Evolutionary conservation across 2,113 vertebrate genomes (phyloP).

Genomic region (Neogobius melanostomus): DNA sequence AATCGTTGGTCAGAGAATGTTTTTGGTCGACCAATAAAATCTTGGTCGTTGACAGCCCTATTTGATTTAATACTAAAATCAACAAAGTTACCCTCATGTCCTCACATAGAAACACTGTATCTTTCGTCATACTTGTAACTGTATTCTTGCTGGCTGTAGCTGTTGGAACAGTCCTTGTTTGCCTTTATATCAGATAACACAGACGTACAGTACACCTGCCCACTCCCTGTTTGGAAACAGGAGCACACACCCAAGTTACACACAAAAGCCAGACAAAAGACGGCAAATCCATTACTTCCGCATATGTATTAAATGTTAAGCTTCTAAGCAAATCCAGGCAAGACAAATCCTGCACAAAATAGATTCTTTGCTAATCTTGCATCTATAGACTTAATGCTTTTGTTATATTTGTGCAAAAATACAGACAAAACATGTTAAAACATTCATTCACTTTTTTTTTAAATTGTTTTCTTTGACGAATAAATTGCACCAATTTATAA

Average conservation of each 20-base stretch:
- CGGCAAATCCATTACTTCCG: background rate
- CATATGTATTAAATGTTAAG: background rate
- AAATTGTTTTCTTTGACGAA: too few species aligned
- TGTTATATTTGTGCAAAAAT: too few species aligned
- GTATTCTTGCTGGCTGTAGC: background rate
- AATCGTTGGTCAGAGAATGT: too few species aligned
- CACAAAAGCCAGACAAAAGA: constrained; percentile 3
- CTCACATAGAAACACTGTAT: background rate
- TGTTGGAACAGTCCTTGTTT: constrained; percentile 34
- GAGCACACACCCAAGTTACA: constrained; percentile 25
- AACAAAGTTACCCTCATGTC: background rate
- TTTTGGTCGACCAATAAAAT: too few species aligned
- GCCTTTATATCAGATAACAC: constrained; percentile 39
- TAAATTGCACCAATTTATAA: too few species aligned
- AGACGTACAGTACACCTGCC: constrained; percentile 8
- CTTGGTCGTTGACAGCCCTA: too few species aligned
- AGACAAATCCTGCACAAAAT: background rate
- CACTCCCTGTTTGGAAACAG: constrained; percentile 19
- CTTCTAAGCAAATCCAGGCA: background rate
- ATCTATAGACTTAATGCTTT: too few species aligned
- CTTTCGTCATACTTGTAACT: background rate
- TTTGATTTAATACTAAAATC: background rate
- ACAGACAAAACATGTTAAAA: too few species aligned
- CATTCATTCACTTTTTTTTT: too few species aligned
- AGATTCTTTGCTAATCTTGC: background rate